Percentiles rank a stretch among this genome's conserved stretches.
Conservation (phyloP, 2,797 vertebrate species). For the Pteropus rufus region DNA sequence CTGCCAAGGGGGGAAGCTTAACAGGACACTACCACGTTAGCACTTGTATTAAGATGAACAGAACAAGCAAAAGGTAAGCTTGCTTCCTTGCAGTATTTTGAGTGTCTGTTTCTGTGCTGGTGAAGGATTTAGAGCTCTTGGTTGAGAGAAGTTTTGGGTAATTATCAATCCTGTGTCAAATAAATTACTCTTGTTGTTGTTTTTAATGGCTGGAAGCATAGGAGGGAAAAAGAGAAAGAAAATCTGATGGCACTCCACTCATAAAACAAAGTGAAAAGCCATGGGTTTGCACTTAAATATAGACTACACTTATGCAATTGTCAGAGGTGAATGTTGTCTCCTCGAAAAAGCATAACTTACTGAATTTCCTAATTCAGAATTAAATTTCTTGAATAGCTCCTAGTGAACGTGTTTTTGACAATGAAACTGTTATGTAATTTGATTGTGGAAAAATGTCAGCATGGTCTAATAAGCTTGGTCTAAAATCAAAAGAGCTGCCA, state of each 20-base stretch:
- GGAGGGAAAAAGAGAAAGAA: slow-evolving; percentile 36
- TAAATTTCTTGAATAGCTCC: slow-evolving; percentile 2
- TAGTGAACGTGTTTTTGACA: slow-evolving; percentile 36
- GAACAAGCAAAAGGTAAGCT: slow-evolving; percentile 61
- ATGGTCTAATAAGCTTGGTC: slow-evolving; percentile 21
- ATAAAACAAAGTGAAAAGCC: slow-evolving; percentile 54
- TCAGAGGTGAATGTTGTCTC: background rate
- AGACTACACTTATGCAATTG: slow-evolving; percentile 57
- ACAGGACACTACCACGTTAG: slow-evolving; percentile 55
- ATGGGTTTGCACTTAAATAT: slow-evolving; percentile 68
- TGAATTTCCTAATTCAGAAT: slow-evolving; percentile 63
- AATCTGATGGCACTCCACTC: slow-evolving; percentile 30
- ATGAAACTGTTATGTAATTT: slow-evolving; percentile 51
- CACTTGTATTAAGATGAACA: slow-evolving; percentile 65
- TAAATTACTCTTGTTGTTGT: slow-evolving; percentile 5
- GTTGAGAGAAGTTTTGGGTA: slow-evolving; percentile 30
- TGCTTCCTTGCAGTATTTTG: slow-evolving; percentile 52
- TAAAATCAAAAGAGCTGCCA: slow-evolving; percentile 48
- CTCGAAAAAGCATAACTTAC: slow-evolving; percentile 68
- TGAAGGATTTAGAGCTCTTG: slow-evolving; percentile 27
- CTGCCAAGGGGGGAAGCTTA: slow-evolving; percentile 53
- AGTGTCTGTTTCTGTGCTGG: slow-evolving; percentile 49
- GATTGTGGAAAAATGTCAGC: background rate
- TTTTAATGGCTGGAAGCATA: slow-evolving; percentile 35
- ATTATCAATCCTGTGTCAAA: background rate